These are phyloP conservation scores for Alsophila aescularia DNA, from an alignment of 2,888 invertebrate genomes.

Conservation along the genomic window DNA sequence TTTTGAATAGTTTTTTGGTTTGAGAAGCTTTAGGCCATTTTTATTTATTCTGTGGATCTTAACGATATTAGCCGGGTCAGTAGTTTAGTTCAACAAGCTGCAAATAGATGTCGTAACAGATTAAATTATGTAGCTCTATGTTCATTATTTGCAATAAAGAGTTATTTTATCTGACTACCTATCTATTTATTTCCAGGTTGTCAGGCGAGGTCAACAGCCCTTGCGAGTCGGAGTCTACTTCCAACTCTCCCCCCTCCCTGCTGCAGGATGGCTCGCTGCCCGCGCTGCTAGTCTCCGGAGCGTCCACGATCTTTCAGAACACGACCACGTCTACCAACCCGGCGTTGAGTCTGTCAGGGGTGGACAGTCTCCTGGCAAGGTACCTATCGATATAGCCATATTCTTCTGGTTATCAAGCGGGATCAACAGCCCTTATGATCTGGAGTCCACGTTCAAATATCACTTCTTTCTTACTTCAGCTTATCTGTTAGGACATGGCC, in stretches of 20 bases:
- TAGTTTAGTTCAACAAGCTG: too few relatives aligned
- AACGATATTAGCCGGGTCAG: too few relatives aligned
- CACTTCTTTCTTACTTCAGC: conserved; percentile 80
- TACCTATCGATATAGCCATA: conserved; percentile 22
- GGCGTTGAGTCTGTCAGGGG: conserved; percentile 56
- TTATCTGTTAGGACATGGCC: conserved; percentile 74
- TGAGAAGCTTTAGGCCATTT: too few relatives aligned
- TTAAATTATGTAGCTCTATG: too few relatives aligned
- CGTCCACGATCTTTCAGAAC: conserved; percentile 73
- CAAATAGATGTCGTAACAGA: too few relatives aligned
- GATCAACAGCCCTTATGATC: conserved; percentile 80
- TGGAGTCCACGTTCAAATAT: conserved; percentile 86
- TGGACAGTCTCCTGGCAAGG: conserved; percentile 53
- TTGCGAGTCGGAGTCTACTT: conserved; percentile 86
- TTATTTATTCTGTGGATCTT: too few relatives aligned
- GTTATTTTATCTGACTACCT: not conserved
- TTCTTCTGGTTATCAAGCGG: conserved; percentile 68
- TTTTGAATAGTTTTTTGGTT: too few relatives aligned
- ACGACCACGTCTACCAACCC: conserved; percentile 58
- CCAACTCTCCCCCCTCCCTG: conserved; percentile 83
- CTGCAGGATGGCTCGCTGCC: conserved; percentile 76
- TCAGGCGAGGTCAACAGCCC: conserved; percentile 83
- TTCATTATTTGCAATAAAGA: too few relatives aligned
- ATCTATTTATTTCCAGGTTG: conserved; percentile 60
- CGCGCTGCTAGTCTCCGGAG: conserved; percentile 73